Conservation (phyloP, 2,888 invertebrate genomes). For the Heliconius charithonia region DNA sequence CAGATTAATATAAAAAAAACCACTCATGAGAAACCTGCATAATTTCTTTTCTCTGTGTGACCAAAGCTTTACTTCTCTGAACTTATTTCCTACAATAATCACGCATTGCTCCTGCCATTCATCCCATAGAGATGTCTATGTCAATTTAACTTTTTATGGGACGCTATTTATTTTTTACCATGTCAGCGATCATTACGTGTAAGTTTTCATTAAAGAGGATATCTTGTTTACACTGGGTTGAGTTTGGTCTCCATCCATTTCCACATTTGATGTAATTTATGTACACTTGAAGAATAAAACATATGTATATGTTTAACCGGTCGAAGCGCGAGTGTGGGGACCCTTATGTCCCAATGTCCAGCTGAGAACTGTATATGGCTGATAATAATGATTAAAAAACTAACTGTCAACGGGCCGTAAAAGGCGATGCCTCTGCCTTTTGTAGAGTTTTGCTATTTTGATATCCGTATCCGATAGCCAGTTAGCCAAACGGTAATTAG, state of each 20-base stretch:
- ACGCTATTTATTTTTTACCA: conserved; percentile 58
- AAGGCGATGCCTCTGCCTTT: conserved; percentile 32
- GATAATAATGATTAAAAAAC: conserved; percentile 40
- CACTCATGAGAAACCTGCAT: not conserved
- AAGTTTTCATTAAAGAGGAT: conserved; percentile 55
- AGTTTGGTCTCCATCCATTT: conserved; percentile 20
- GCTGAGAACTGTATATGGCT: conserved; percentile 39
- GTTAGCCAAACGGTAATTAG: conserved; percentile 22
- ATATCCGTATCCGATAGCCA: conserved; percentile 22
- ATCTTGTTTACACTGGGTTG: conserved; percentile 56
- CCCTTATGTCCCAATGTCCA: conserved; percentile 36
- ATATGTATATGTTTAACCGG: conserved; percentile 3
- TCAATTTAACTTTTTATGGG: conserved; percentile 61
- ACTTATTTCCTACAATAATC: conserved; percentile 44
- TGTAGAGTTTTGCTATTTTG: conserved; percentile 15
- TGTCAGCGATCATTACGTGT: conserved; percentile 61
- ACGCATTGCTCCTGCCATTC: conserved; percentile 64
- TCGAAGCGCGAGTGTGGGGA: conserved; percentile 26
- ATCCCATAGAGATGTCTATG: conserved; percentile 68
- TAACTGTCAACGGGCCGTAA: conserved; percentile 32
- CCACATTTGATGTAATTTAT: conserved; percentile 37
- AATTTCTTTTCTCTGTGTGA: not conserved
- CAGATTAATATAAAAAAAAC: not conserved
- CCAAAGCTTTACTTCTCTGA: conserved; percentile 44
- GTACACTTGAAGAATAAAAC: not conserved